A percentile compares a stretch with the other conserved stretches of the same genome.
Conservation (phyloP, 2,888 invertebrate genomes). For the Pachycephus smyrnensis region DNA sequence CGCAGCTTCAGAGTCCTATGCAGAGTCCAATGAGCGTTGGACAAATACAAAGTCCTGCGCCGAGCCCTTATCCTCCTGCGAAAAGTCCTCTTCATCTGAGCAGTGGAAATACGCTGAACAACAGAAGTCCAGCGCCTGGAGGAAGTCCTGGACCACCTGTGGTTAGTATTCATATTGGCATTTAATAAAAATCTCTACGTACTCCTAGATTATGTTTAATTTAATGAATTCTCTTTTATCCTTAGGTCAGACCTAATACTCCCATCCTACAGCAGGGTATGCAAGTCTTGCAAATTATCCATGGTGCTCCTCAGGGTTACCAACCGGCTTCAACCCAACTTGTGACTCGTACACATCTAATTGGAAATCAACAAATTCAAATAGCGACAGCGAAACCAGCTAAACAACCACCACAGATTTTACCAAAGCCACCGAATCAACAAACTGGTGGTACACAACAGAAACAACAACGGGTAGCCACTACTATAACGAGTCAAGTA, state of each 20-base stretch:
- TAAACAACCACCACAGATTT: conserved; percentile 72
- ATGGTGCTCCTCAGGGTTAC: conserved; percentile 62
- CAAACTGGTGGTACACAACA: conserved; percentile 56
- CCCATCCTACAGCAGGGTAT: conserved; percentile 64
- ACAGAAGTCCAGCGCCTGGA: conserved; percentile 63
- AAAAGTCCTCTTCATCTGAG: conserved; percentile 63
- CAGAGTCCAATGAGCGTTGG: conserved; percentile 64
- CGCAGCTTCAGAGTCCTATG: conserved; percentile 65
- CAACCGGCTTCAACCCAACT: conserved; percentile 59
- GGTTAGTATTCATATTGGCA: conserved; percentile 41
- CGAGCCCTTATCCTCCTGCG: conserved; percentile 64
- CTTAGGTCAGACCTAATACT: conserved; percentile 61
- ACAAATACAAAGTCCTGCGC: conserved; percentile 64
- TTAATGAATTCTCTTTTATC: conserved; percentile 13
- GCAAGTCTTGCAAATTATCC: conserved; percentile 65
- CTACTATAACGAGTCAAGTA: conserved; percentile 64
- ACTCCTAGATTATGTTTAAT: neutral
- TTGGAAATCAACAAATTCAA: conserved; percentile 65
- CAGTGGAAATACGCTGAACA: conserved; percentile 53
- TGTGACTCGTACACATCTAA: conserved; percentile 61
- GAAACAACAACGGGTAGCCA: conserved; percentile 59
- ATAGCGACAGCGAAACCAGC: conserved; percentile 61
- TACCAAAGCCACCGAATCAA: conserved; percentile 72
- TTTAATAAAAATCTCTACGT: neutral
- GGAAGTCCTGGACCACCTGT: conserved; percentile 65